Base-by-base conservation (phyloP, 2,888 invertebrate species). In the Volucella bombylans region DNA sequence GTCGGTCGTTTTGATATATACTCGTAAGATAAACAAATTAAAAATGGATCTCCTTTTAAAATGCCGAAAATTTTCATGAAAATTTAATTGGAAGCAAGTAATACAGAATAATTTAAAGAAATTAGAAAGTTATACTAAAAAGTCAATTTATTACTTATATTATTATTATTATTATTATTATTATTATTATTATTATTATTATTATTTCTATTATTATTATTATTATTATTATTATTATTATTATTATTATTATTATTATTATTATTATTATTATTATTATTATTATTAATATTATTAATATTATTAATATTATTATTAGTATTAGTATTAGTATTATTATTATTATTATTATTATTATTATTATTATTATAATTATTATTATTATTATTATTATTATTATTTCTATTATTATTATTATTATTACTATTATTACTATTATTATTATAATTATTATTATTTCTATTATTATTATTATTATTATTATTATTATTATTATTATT, bases 401-500 rank as follows among this genome's bases (percentile, higher is more conserved):
- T 23, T 0, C 3, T 3, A 23, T 23, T 23, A 23, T 23, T 23
- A 23, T 23, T 23, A 23, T 23, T 23, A 23, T 23, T 23, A 23
- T 4, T 23, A 23, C 3, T 23, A 23, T 23, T 23, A 23, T 23
- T 23, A 23, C 3, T 4, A 4, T 23, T 23, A 23, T 23, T 23
- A 23, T 47, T 47, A 47, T 47, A 3, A 47, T 47, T 47, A 47
- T 8, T 47, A 47, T 47, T n/a, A 47, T 4, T 47, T 4, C 4
- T 47, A 47, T 47, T 47, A 47, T 47, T 47, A 47, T 47, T 47
- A 47, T 47, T 47, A 47, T n/a, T 47, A 47, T 47, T 47, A 47
- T 47, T 47, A 47, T n/a, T 47, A 47, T 47, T 47, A 14, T 47
- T 47, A 47, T 47, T 47, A 47, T 47, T 47, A 47, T 47, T 47